These are phyloP conservation scores for Agrochola macilenta DNA, from an alignment of 2,888 invertebrate species.

Conservation along the genomic window DNA sequence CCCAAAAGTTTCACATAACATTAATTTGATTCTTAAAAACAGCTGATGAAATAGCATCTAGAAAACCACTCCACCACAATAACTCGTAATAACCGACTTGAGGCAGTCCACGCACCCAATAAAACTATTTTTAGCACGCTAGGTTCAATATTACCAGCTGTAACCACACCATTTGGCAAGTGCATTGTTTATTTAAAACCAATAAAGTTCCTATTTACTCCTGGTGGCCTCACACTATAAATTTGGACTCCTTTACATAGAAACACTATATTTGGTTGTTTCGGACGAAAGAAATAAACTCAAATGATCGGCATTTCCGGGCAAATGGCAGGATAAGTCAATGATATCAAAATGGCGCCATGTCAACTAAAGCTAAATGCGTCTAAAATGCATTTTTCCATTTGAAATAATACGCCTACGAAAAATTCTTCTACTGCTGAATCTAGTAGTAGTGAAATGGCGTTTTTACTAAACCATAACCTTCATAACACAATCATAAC, in stretches of 20 bases:
- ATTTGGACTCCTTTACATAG: not conserved
- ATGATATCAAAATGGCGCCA: not conserved
- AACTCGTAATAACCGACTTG: not conserved
- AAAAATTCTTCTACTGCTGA: not conserved
- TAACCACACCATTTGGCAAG: conserved; percentile 9
- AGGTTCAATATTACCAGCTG: conserved; percentile 22
- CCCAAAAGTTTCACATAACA: not conserved
- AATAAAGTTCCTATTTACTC: conserved; percentile 36
- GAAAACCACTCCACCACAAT: not conserved
- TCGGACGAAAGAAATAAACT: not conserved
- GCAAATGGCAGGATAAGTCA: not conserved
- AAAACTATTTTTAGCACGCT: conserved; percentile 29
- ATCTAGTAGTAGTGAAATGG: not conserved
- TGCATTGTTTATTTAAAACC: conserved; percentile 15
- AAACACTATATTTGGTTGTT: not conserved
- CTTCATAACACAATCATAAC: conserved; percentile 1
- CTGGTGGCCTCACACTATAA: conserved; percentile 2
- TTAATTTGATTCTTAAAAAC: not conserved
- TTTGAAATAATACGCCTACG: not conserved
- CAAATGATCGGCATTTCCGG: not conserved
- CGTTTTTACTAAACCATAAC: conserved; percentile 6
- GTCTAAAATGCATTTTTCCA: too few species aligned
- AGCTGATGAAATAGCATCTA: not conserved
- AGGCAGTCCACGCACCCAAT: not conserved
- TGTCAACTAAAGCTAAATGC: not conserved